A percentile compares a stretch with the other conserved stretches of the same genome.
Evolutionary conservation across 2,113 vertebrate species (phyloP).

Genomic region (Erythrolamprus reginae): DNA sequence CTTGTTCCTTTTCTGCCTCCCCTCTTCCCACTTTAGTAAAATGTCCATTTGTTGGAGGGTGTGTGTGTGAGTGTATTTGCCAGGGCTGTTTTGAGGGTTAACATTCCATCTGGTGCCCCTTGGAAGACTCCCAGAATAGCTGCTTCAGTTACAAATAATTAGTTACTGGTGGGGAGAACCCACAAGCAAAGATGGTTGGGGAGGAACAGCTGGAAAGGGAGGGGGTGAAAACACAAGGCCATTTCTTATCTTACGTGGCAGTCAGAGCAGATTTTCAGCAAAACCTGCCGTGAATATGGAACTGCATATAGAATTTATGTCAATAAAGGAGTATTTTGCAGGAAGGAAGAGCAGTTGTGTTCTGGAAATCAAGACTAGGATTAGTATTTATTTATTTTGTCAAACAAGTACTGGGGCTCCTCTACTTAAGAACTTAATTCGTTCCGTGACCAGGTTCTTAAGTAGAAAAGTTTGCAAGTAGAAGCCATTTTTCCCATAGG

Average conservation of each 20-base stretch:
- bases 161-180: not conserved
- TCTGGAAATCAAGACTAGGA: not conserved
- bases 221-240: not conserved
- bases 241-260: not conserved
- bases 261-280: not conserved
- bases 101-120: conserved; percentile 12
- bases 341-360: no score
- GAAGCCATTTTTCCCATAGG: no score
- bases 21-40: not conserved
- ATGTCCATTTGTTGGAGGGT: not conserved
- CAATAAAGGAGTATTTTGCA: not conserved
- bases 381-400: no score
- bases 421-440: no score
- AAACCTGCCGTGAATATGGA: not conserved
- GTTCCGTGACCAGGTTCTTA: no score
- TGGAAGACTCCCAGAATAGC: not conserved
- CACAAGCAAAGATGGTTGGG: not conserved
- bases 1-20: not conserved
- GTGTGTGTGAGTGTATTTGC: not conserved
- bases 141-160: conserved; percentile 8
- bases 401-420: no score
- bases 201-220: not conserved
- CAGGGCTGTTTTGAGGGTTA: conserved; percentile 4
- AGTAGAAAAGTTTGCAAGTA: no score
- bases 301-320: not conserved